Base-by-base conservation (phyloP, 1,140 invertebrate genomes). In the Drosophila tani region DNA sequence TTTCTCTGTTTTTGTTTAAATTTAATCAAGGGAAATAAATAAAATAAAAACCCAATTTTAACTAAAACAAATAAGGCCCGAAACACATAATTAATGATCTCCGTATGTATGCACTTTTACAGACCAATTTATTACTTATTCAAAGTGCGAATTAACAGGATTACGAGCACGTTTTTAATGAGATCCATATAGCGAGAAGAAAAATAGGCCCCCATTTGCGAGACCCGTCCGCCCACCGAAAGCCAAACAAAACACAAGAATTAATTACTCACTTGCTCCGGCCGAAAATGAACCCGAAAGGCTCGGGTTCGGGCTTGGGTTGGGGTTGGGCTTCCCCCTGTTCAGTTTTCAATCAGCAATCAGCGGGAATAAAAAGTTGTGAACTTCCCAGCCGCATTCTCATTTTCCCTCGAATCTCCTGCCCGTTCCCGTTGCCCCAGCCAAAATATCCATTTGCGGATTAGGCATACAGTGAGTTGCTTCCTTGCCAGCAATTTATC, bases 371-470 rank as follows among this genome's bases (percentile, higher is more conserved):
- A 73, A 73, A 73, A 73, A 58, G 67, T 41, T 73, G 66, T 49
- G 69, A 70, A 64, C 51, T 74, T 40, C 40, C 38, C 60, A 45
- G 19, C 15, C 63, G 12, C 38, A 19, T 29, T 49, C 51, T 47
- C 38, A 43, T 55, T 62, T 24, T 15, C 27, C 58, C 27, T 29
- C 32, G 9, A 15, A 45, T 41, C 32, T 35, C 32, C 9, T 35
- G 32, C 32, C 29, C 45, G 21, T 15, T 29, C 17, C 9, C 70
- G 17, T 41, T 50, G 27, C 59, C 65, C 79, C 81, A 58, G 74
- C 70, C 75, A 82, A 87, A 81, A 82, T 80, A 87, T 87, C 83
- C 83, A 87, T 87, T 87, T 87, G 79, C 83, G 83, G 83, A 87
- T 87, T 87, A 87, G 85, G 81, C 83, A 87, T 79, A 85, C 79